These are phyloP conservation scores for Brachionus calyciflorus DNA, from an alignment of 1,140 invertebrate species.

Conservation along the genomic window DNA sequence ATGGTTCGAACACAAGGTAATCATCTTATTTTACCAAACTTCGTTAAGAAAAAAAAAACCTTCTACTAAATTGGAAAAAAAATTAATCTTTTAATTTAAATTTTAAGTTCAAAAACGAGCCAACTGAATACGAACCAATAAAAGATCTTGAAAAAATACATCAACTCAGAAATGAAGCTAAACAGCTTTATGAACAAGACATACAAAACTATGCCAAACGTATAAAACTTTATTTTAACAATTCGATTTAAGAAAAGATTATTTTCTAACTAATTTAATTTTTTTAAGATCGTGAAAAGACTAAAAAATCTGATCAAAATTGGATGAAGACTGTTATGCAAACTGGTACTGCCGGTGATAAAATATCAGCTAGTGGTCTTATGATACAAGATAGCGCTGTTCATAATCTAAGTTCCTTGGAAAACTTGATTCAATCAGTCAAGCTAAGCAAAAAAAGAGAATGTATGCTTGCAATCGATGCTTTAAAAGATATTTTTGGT, in stretches of 20 bases:
- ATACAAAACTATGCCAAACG: slow-evolving; percentile 63
- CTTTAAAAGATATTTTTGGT: slow-evolving; percentile 47
- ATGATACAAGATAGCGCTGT: slow-evolving; percentile 79
- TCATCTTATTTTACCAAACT: slow-evolving; percentile 45
- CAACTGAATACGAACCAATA: neutral
- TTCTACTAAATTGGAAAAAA: neutral
- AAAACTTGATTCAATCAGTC: slow-evolving; percentile 72
- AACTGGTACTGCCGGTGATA: slow-evolving; percentile 77
- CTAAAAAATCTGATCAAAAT: slow-evolving; percentile 58
- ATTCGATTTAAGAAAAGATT: slow-evolving; percentile 51
- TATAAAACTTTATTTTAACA: slow-evolving; percentile 51
- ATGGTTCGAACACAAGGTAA: slow-evolving; percentile 30
- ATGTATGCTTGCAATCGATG: slow-evolving; percentile 66
- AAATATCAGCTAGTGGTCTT: slow-evolving; percentile 77
- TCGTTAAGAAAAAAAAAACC: slow-evolving; percentile 37
- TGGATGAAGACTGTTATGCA: slow-evolving; percentile 78
- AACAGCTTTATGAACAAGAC: slow-evolving; percentile 60
- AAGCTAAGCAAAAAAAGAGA: slow-evolving; percentile 77
- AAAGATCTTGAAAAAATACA: slow-evolving; percentile 20
- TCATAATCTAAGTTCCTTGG: slow-evolving; percentile 71
- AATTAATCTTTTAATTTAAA: neutral
- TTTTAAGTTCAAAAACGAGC: slow-evolving; percentile 38
- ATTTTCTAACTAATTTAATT: neutral
- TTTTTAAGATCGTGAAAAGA: slow-evolving; percentile 52
- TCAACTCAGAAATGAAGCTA: slow-evolving; percentile 33